phyloP scores from a whole-genome alignment of 2,797 vertebrate genomes.

The Sebastes goodei region DNA sequence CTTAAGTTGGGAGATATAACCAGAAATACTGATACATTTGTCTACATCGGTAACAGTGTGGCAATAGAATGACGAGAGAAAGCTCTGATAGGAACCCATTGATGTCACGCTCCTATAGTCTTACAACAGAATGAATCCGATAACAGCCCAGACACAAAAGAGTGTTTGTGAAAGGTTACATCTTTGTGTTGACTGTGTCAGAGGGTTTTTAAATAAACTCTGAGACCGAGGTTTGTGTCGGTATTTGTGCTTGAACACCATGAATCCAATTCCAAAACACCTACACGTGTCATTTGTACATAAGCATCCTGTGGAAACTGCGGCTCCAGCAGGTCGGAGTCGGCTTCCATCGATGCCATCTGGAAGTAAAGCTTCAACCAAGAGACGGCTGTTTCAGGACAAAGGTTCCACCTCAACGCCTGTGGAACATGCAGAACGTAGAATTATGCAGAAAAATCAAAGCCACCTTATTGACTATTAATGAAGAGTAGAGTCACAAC shows the following conservation, averaged over 20 bases:
- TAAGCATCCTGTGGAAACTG: constrained; percentile 91
- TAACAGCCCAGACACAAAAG: neutral
- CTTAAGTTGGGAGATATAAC: neutral
- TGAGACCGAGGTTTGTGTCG: neutral
- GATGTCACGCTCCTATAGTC: neutral
- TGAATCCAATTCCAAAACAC: constrained; percentile 56
- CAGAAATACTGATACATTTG: neutral
- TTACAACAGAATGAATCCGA: neutral
- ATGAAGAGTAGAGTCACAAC: neutral
- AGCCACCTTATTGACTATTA: too few relatives aligned
- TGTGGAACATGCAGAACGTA: constrained; percentile 26
- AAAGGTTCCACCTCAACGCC: constrained; percentile 91
- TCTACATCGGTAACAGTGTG: neutral
- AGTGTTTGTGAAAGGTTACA: neutral
- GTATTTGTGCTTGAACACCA: neutral
- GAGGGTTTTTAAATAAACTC: neutral
- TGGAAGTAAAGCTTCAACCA: constrained; percentile 93
- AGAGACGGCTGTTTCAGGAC: constrained; percentile 87
- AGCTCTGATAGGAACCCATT: neutral
- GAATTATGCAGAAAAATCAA: neutral
- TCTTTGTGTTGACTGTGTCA: neutral
- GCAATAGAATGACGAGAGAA: neutral
- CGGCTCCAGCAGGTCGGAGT: constrained; percentile 86
- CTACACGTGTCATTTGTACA: constrained; percentile 85
- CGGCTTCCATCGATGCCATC: constrained; percentile 84